Evolutionary conservation across 1,140 invertebrate genomes (phyloP), one percentile per base, ranked within the genome.

Genomic region (Eufriesea mexicana): DNA sequence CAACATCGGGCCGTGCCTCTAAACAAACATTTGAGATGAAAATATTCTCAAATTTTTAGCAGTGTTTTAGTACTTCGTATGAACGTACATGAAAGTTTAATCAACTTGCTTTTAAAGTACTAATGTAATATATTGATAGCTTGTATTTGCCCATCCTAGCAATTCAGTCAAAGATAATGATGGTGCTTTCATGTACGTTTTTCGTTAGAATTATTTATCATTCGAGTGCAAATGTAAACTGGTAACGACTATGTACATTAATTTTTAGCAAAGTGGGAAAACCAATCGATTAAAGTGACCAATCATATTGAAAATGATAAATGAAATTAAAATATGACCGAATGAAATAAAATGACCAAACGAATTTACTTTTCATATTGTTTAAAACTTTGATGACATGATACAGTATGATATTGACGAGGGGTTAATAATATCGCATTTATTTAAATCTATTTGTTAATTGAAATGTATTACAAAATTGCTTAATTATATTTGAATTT

Each of bases 21-120:
- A 62, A 71, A 49, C 55, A 75, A 57, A 67, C 12, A 67, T 76
- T 66, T 73, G 79, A 86, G 78, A 83, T 81, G 51, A 68, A 83
- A 68, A 55, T 47, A 25, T n/a, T 85, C 55, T 78, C 85, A 86
- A 79, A 82, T 88, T 89, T 86, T 89, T 89, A 89, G 80, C 71
- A 80, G 61, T 88, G 81, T 83, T 45, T 66, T 89, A 79, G 64
- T 83, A 88, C 67, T 78, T 79, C 57, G 28, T 59, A 62, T 51
- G 51, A 67, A 85, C 71, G 86, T 86, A 89, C 86, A 70, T 83
- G 84, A 82, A 89, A 89, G 81, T 76, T 85, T 61, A 68, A 82
- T n/a, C 35, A 16, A 70, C n/a, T 75, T 75, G 54, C 42, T 74
- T 51, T 42, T 49, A 35, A 76, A 82, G 74, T 83, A 66, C 16